A percentile compares a stretch with the other conserved stretches of the same genome.
These are phyloP conservation scores for Drosophila kepulauana DNA, from an alignment of 1,140 invertebrate species.

Conservation along the genomic window DNA sequence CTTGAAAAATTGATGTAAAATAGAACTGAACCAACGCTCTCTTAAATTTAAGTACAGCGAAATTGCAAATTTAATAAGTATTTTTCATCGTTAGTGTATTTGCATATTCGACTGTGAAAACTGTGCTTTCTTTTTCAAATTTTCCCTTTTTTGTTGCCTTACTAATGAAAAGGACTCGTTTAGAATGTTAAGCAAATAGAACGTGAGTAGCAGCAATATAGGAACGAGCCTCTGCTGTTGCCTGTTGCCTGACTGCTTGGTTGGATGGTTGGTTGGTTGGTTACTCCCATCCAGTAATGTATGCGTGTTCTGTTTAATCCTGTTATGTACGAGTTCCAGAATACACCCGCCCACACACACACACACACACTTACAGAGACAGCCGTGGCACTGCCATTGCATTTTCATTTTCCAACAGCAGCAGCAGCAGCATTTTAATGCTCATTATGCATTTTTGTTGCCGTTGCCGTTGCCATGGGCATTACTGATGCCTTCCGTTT, in stretches of 20 bases:
- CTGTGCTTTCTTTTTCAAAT: not conserved
- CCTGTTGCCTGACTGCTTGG: conserved; percentile 51
- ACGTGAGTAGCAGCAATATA: conserved; percentile 75
- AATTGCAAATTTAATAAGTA: not conserved
- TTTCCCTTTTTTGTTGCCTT: conserved; percentile 43
- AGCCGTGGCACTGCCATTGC: conserved; percentile 74
- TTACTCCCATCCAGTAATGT: conserved; percentile 59
- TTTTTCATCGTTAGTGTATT: conserved; percentile 1
- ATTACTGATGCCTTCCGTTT: conserved; percentile 54
- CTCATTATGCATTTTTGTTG: conserved; percentile 82
- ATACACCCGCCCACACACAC: conserved; percentile 19
- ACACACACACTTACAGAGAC: conserved; percentile 9
- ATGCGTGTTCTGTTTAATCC: conserved; percentile 72
- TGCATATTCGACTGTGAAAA: not conserved
- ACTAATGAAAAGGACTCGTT: conserved; percentile 82
- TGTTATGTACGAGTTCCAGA: conserved; percentile 38
- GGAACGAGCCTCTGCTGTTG: conserved; percentile 22
- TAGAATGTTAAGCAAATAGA: conserved; percentile 82
- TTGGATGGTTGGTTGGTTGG: conserved; percentile 30
- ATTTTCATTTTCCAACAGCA: conserved; percentile 68
- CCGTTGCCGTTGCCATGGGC: conserved; percentile 63
- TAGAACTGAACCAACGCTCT: too few species aligned
- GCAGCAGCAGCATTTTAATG: conserved; percentile 76
- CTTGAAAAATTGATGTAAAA: too few species aligned
- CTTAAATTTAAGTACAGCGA: too few species aligned